Base-by-base conservation (phyloP, 2,888 invertebrate genomes). In the Ctena decussata region DNA sequence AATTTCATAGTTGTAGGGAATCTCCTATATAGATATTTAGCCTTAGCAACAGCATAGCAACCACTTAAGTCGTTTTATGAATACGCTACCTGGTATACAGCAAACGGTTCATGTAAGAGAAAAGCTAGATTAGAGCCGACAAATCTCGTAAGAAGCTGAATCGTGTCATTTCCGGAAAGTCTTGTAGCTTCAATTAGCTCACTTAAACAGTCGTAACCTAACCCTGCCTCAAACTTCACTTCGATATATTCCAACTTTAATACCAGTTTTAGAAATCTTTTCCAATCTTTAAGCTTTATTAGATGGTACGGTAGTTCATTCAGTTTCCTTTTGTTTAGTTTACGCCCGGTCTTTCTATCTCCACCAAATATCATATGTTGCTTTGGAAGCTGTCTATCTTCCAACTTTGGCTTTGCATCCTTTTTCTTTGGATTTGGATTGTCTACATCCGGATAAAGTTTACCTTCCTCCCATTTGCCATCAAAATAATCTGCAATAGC, bases 241-340 rank as follows among this genome's bases (percentile, higher is more conserved):
- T 88, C 88, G 3, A 88, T 72, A 30, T 88, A 88, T n/a, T 77
- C 57, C 8, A 88, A 71, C 32, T 88, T 82, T 30, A 86, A 37
- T 0, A 75, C 85, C 18, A 86, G 82, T n/a, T 70, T 82, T 44
- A 74, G 49, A 39, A 88, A 84, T 15, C 80, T 53, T 0, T 98
- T 97, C 95, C 98, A 98, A 37, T 93, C 89, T 32, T 86, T 70
- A 37, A 92, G 88, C 37, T 89, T 81, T 1, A 92, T 89, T 46
- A 95, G 87, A 73, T 94, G 94, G 85, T 90, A 93, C 0, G 95
- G 95, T 69, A 95, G 84, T 80, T 95, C 94, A 44, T 89, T 91
- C 79, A 95, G 82, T 82, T 94, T 95, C 24, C 95, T 76, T 69
- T 89, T 88, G 85, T 95, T 95, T 15, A 88, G 30, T 44, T 88